These are phyloP conservation scores for Oxyscelio sp. DNA, from an alignment of 2,888 invertebrate genomes.

Conservation along the genomic window DNA sequence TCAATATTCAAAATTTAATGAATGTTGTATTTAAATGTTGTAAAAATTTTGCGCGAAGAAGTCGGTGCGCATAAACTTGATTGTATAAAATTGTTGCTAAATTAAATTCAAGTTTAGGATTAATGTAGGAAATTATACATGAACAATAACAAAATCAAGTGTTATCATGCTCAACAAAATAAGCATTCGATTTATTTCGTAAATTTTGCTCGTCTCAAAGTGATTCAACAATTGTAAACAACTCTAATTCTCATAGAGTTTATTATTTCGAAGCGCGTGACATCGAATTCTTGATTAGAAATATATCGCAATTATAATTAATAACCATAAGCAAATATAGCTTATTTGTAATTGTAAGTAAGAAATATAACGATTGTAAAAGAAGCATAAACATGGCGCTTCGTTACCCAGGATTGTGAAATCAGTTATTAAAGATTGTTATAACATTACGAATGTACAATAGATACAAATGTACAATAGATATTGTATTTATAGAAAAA, in stretches of 20 bases:
- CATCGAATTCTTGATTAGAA: constrained; percentile 50
- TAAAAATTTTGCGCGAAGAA: neutral
- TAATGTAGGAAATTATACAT: constrained; percentile 26
- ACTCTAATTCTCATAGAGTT: neutral
- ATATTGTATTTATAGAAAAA: constrained; percentile 40
- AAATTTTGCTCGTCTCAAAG: constrained; percentile 35
- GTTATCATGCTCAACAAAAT: constrained; percentile 44
- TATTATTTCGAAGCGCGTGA: constrained; percentile 39
- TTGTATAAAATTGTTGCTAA: neutral
- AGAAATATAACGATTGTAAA: neutral
- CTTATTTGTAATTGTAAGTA: constrained; percentile 13
- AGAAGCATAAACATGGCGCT: constrained; percentile 1
- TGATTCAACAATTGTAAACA: constrained; percentile 32
- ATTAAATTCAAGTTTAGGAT: constrained; percentile 6
- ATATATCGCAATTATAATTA: constrained; percentile 11
- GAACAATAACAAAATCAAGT: constrained; percentile 23
- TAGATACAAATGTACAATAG: constrained; percentile 40
- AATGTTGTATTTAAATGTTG: neutral
- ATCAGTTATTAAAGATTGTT: constrained; percentile 34
- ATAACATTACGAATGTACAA: constrained; percentile 9
- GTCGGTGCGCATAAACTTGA: neutral
- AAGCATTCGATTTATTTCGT: constrained; percentile 15
- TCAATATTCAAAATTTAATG: neutral
- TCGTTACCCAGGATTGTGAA: constrained; percentile 8
- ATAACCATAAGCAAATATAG: constrained; percentile 6